phyloP scores from a whole-genome alignment of 92 coral and sea anemone genomes.

The Bergia puertoricense region DNA sequence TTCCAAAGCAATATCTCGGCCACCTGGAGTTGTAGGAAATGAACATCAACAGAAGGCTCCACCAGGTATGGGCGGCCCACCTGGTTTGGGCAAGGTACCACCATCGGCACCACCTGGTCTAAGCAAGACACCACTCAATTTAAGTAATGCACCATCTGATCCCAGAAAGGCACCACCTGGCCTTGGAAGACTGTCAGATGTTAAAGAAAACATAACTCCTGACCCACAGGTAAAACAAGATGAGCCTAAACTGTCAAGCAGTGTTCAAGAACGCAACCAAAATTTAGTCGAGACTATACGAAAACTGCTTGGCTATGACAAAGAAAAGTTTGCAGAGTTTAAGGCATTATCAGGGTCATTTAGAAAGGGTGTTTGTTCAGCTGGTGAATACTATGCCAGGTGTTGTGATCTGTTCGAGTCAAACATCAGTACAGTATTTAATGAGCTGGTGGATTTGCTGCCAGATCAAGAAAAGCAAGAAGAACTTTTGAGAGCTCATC shows the following conservation, averaged over 20 bases:
- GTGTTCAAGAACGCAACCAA: conserved; percentile 72
- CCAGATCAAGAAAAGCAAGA: conserved; percentile 78
- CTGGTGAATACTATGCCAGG: conserved; percentile 68
- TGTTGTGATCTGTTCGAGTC: conserved; percentile 76
- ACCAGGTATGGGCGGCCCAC: conserved; percentile 25
- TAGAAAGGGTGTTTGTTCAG: conserved; percentile 78
- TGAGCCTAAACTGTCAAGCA: conserved; percentile 34
- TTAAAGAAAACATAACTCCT: conserved; percentile 18
- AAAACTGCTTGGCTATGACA: conserved; percentile 59
- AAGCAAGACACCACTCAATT: conserved; percentile 36
- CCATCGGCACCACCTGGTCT: conserved; percentile 34
- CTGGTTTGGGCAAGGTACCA: conserved; percentile 11
- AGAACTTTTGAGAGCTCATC: conserved; percentile 71
- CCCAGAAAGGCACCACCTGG: conserved; percentile 11
- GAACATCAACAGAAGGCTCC: conserved; percentile 1
- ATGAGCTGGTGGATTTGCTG: conserved; percentile 80
- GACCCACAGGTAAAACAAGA: not conserved
- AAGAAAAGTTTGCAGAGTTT: conserved; percentile 77
- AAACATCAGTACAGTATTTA: conserved; percentile 67
- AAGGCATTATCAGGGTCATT: conserved; percentile 83
- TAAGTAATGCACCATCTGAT: conserved; percentile 8
- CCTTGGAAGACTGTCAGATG: conserved; percentile 30
- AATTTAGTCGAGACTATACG: conserved; percentile 71
- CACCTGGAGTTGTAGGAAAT: not conserved
- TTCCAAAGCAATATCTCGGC: not conserved